Evolutionary conservation across 2,113 vertebrate genomes (phyloP).

Genomic region (Rhizomys pruinosus): DNA sequence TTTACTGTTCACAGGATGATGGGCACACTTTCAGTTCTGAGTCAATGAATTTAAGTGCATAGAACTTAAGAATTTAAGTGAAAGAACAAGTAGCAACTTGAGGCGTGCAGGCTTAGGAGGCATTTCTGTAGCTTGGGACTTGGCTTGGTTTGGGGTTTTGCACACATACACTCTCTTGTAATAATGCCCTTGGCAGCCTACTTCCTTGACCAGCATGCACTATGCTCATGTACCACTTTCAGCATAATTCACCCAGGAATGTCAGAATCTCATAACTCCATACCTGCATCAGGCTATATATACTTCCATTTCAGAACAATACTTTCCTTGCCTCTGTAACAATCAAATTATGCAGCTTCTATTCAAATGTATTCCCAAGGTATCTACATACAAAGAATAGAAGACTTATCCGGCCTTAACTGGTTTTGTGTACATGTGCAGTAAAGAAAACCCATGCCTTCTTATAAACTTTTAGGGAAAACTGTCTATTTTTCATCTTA

Average conservation of each 20-base stretch:
- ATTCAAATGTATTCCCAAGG: neutral
- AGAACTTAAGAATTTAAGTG: neutral
- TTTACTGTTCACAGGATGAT: neutral
- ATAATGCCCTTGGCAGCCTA: neutral
- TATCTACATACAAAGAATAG: neutral
- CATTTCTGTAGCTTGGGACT: neutral
- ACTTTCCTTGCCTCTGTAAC: neutral
- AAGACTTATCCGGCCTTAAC: neutral
- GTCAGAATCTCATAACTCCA: neutral
- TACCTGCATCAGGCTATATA: neutral
- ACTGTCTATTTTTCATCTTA: neutral
- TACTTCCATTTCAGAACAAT: no score
- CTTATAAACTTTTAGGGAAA: neutral
- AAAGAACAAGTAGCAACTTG: neutral
- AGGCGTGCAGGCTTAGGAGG: neutral
- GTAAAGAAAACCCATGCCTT: neutral
- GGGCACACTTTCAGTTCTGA: neutral
- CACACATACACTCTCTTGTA: no score
- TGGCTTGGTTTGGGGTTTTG: neutral
- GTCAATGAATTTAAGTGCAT: neutral
- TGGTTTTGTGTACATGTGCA: no score
- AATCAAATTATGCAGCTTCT: neutral
- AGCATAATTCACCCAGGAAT: neutral
- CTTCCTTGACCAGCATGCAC: neutral
- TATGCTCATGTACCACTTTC: neutral